Evolutionary conservation across 2,797 vertebrate species (phyloP), one percentile per base, ranked within the genome.

Genomic region (Xenopus petersii): DNA sequence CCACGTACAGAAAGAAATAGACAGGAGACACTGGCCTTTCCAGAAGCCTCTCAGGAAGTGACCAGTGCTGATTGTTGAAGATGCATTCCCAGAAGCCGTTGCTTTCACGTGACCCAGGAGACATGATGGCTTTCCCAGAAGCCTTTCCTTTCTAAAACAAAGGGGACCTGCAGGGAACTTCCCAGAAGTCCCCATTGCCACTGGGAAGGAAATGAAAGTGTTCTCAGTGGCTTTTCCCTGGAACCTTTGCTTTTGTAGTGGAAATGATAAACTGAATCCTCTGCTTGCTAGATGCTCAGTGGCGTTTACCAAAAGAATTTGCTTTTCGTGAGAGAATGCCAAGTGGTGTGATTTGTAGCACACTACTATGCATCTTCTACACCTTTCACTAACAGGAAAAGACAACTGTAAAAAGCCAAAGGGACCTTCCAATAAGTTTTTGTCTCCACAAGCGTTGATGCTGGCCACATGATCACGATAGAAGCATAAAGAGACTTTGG

Each of bases 1-100:
- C 70, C 71, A 79, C 56, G 62, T 30, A 79, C 76, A 74, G 67
- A 74, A 74, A 70, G 49, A 73, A 59, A 79, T 67, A 46, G 66
- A 74, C 71, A 74, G 76, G 54, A 74, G 71, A 74, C 76, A 51
- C 12, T 66, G 76, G 76, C 71, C 71, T 74, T 79, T 72, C 76
- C 76, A 79, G 71, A 79, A 79, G 71, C 76, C 71, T 73, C 61
- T 74, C 54, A 70, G 71, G 73, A 79, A 70, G 61, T 64, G 66
- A 74, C 30, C 42, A 61, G 64, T 36, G 51, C 33, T 70, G 66
- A 65, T 21, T 61, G 58, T 54, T 70, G 63, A 79, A 46, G 55
- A 70, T 65, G 62, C 76, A 74, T 79, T 78, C 71, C 76, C 71
- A 79, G 71, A 74, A 74, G 71, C 76, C 76, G 69, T 59, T 64